These are phyloP conservation scores for Phataginus tetradactyla DNA, from an alignment of 2,797 vertebrate genomes.

Conservation along the genomic window DNA sequence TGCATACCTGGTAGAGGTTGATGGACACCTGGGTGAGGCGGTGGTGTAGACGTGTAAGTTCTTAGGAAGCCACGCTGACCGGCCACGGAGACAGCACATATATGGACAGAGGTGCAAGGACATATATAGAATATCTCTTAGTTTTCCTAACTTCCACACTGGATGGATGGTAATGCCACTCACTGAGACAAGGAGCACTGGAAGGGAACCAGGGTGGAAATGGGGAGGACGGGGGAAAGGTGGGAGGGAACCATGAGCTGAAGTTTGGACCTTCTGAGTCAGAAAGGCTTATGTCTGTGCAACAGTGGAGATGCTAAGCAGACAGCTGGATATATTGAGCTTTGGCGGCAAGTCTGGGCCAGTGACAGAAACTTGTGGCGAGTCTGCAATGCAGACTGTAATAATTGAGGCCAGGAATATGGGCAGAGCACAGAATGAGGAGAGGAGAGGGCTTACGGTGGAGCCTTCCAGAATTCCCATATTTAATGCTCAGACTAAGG, in stretches of 20 bases:
- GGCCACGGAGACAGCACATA: not conserved
- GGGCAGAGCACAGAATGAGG: not conserved
- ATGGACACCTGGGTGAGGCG: not conserved
- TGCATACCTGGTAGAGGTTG: too few relatives aligned
- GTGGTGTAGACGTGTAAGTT: not conserved
- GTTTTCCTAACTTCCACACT: not conserved
- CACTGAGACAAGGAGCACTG: not conserved
- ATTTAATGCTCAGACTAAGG: not conserved
- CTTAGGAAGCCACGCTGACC: not conserved
- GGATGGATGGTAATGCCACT: not conserved
- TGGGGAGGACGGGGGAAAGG: not conserved
- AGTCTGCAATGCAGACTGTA: not conserved
- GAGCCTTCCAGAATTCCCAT: not conserved
- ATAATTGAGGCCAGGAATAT: not conserved
- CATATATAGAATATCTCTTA: fast-evolving
- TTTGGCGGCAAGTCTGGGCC: not conserved
- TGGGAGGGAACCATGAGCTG: not conserved
- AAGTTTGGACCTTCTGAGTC: not conserved
- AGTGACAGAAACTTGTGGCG: not conserved
- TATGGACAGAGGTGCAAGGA: not conserved
- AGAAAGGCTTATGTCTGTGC: not conserved
- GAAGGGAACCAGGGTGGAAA: not conserved
- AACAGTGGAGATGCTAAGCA: not conserved
- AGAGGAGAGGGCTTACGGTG: not conserved
- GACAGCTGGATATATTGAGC: not conserved